phyloP scores from a whole-genome alignment of 2,888 invertebrate species.

The Diplolepis rosae region DNA sequence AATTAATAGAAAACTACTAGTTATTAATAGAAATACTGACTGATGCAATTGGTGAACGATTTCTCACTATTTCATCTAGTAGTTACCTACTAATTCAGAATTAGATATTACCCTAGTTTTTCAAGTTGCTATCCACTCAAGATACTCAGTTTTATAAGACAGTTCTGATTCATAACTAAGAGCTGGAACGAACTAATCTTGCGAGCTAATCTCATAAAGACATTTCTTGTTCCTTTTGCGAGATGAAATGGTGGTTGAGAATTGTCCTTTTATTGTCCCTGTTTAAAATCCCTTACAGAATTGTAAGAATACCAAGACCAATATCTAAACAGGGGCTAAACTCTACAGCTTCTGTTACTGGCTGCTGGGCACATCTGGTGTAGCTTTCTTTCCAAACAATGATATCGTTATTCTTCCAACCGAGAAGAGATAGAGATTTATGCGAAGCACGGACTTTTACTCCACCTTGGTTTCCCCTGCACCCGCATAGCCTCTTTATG shows the following conservation, averaged over 20 bases:
- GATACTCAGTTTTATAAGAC: not conserved
- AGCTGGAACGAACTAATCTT: conserved; percentile 27
- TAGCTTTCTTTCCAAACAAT: conserved; percentile 56
- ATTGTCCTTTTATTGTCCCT: conserved; percentile 1
- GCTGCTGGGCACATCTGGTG: conserved; percentile 38
- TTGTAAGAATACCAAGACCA: not conserved
- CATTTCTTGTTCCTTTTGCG: conserved; percentile 23
- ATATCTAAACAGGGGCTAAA: conserved; percentile 23
- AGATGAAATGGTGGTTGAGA: conserved; percentile 2
- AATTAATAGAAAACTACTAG: too few species aligned
- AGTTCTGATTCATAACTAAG: conserved; percentile 19
- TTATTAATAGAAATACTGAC: too few species aligned
- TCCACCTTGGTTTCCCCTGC: conserved; percentile 40
- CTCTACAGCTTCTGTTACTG: not conserved
- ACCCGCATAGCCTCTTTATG: conserved; percentile 19
- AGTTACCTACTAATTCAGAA: too few species aligned
- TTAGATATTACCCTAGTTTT: not conserved
- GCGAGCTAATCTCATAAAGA: conserved; percentile 25
- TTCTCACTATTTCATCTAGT: too few species aligned
- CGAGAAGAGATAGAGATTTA: conserved; percentile 51
- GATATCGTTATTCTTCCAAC: conserved; percentile 65
- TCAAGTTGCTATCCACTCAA: not conserved
- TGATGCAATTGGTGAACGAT: too few species aligned
- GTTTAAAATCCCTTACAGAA: conserved; percentile 18
- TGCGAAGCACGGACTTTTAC: conserved; percentile 44